Base-by-base conservation (phyloP, 1,140 invertebrate genomes). In the Eurosta solidaginis region DNA sequence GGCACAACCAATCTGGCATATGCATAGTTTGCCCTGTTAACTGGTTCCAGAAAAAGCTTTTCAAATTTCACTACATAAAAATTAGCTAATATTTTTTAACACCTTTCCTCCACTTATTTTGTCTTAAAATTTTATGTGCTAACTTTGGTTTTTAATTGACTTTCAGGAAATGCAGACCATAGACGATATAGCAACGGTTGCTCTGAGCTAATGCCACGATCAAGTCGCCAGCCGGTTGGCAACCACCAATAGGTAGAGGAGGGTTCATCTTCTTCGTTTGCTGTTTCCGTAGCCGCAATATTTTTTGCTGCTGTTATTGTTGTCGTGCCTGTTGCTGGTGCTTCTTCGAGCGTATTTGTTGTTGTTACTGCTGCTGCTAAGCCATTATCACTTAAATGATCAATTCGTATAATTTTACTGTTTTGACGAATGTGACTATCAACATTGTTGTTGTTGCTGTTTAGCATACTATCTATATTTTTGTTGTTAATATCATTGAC, bases 391-490 rank as follows among this genome's bases (percentile, higher is more conserved):
- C 78, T 78, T 73, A 40, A 54, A 73, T 77, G 80, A 79, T 82
- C 76, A 80, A 82, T 79, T 59, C 81, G 82, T 78, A 82, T 84
- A 82, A 86, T 86, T 86, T 86, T 86, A 78, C 84, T 86, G 82
- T 86, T 86, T 79, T 81, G 83, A 84, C 83, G 80, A 79, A 80
- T 86, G 81, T 80, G 83, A 84, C 82, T 83, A 85, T 81, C 84
- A 80, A 73, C 79, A 77, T 77, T 73, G 77, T n/a, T 47, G 45
- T 76, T 68, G 29, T 42, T 75, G 78, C 54, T 54, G 77, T 50
- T 78, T 40, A 47, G 78, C 77, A 50, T 59, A 78, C 78, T 81
- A 76, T 68, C 77, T 77, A 40, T 74, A 14, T 77, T 76, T n/a
- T 40, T 77, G 44, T 45, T 14, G 40, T 14, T 33, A 9, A 42